Conservation (phyloP, 2,888 invertebrate genomes). For the Tupiocoris notatus region DNA sequence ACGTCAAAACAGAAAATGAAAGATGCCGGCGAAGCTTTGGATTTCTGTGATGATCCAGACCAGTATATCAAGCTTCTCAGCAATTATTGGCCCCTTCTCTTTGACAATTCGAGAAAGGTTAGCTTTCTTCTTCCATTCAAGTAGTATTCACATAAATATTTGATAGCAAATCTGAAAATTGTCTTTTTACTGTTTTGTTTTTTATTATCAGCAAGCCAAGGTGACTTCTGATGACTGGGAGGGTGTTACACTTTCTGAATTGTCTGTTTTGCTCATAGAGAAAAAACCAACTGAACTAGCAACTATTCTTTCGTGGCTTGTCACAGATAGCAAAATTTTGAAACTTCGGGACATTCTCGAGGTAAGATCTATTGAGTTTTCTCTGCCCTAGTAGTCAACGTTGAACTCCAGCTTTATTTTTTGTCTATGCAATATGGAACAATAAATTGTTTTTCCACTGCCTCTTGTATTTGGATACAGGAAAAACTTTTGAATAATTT, state of each 20-base stretch:
- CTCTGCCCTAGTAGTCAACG: too few species aligned
- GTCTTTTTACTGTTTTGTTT: not conserved
- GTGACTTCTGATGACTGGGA: constrained; percentile 45
- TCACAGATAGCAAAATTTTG: constrained; percentile 53
- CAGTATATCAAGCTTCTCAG: constrained; percentile 55
- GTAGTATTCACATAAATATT: too few species aligned
- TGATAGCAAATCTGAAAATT: not conserved
- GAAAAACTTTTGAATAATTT: too few species aligned
- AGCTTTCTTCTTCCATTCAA: too few species aligned
- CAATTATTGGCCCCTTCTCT: constrained; percentile 58
- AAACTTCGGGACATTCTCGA: constrained; percentile 50
- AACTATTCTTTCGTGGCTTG: constrained; percentile 56
- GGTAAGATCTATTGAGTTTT: too few species aligned
- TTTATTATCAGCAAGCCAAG: constrained; percentile 22
- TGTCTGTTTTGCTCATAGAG: constrained; percentile 58
- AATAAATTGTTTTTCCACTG: too few species aligned
- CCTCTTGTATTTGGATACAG: too few species aligned
- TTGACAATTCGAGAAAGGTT: constrained; percentile 55
- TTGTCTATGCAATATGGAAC: too few species aligned
- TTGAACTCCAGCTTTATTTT: too few species aligned
- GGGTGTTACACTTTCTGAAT: constrained; percentile 58
- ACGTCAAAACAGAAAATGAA: constrained; percentile 45
- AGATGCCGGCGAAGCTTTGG: constrained; percentile 45
- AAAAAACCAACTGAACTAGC: constrained; percentile 57
- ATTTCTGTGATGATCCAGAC: constrained; percentile 49